A percentile compares a stretch with the other conserved stretches of the same genome.
Evolutionary conservation across 2,888 invertebrate species (phyloP).

Genomic region (Coenonympha glycerion): DNA sequence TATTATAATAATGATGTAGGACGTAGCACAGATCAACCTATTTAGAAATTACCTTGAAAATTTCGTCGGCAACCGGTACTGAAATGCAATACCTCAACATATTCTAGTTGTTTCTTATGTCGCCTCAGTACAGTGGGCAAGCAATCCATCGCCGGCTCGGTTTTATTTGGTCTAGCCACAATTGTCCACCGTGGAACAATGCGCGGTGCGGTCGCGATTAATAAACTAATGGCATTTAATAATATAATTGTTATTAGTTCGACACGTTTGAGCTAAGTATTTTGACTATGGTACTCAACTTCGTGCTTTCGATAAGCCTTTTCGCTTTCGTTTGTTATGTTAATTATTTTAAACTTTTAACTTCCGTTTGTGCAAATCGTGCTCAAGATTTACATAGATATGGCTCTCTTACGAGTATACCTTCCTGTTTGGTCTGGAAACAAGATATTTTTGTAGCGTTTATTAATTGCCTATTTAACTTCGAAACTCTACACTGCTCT

Average conservation of each 20-base stretch:
- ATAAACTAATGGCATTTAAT: constrained; percentile 61
- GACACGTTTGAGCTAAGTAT: constrained; percentile 55
- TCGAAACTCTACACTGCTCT: no score
- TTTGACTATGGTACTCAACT: constrained; percentile 67
- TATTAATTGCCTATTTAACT: no score
- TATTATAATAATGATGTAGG: no score
- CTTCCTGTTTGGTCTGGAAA: background rate
- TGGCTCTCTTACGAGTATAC: background rate
- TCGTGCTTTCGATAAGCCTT: constrained; percentile 65
- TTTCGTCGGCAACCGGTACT: constrained; percentile 37
- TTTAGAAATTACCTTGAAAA: constrained; percentile 39
- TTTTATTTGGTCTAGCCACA: constrained; percentile 70
- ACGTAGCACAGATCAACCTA: background rate
- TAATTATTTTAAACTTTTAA: constrained; percentile 48
- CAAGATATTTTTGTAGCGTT: no score
- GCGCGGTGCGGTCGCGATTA: constrained; percentile 55
- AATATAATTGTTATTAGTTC: constrained; percentile 52
- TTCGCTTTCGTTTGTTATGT: constrained; percentile 53
- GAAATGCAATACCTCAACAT: constrained; percentile 47
- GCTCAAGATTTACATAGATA: background rate
- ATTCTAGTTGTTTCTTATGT: constrained; percentile 48
- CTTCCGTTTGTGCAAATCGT: constrained; percentile 24
- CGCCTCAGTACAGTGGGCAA: constrained; percentile 45
- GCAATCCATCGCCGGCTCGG: constrained; percentile 37
- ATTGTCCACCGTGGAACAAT: constrained; percentile 68